Evolutionary conservation across 2,113 vertebrate species (phyloP).

Genomic region (Poecile atricapillus): DNA sequence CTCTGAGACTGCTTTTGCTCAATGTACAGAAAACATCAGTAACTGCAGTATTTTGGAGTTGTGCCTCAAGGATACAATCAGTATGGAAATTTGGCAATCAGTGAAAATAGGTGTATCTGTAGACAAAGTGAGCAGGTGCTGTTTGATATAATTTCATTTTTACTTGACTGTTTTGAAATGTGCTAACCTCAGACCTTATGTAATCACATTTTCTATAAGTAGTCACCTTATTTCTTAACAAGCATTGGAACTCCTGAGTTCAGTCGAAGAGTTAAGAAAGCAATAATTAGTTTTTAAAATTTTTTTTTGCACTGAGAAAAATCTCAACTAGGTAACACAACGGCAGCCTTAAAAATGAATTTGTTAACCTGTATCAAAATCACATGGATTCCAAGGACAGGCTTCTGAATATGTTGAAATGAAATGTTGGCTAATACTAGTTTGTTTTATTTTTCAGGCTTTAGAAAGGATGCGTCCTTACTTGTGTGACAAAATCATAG

Average conservation of each 20-base stretch:
- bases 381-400: background rate
- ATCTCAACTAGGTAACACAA: background rate
- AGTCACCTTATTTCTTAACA: background rate
- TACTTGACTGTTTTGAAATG: background rate
- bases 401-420: background rate
- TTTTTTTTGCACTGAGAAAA: background rate
- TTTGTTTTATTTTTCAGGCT: conserved; percentile 66
- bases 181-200: background rate
- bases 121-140: background rate
- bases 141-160: background rate
- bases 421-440: background rate
- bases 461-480: conserved; percentile 86
- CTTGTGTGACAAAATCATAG: conserved; percentile 92
- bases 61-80: background rate
- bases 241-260: background rate
- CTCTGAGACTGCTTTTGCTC: background rate
- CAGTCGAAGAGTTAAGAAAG: background rate
- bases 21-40: background rate
- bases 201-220: background rate
- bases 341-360: background rate
- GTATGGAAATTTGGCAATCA: background rate
- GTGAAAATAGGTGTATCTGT: background rate
- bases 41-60: background rate
- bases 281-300: background rate
- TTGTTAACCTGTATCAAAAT: background rate